Evolutionary conservation across 2,888 invertebrate species (phyloP), one percentile per base, ranked within the genome.

Genomic region (Nasonia oneida): DNA sequence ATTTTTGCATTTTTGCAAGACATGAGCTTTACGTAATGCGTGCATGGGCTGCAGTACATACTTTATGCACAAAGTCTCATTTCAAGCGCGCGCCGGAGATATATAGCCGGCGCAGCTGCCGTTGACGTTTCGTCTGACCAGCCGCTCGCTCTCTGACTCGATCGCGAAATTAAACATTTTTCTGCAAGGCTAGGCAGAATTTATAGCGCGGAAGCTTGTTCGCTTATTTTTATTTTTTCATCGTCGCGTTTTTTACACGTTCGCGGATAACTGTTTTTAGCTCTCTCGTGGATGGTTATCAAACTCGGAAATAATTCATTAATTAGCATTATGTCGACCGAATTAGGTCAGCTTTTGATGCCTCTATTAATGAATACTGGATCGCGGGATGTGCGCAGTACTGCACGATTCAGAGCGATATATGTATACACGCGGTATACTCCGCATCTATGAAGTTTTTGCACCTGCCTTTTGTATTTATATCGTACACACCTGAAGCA

Each of bases 81-180:
- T 82, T 86, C n/a, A 37, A 64, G 39, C 10, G 64, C 50, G 42
- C 8, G 33, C 47, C 15, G 64, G 64, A 39, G 57, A 75, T 75
- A 82, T 83, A 86, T 86, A 37, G 79, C 75, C 50, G 57, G 75
- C 71, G 42, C 85, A 85, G 23, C 85, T 85, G 85, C 57, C 42
- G 37, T 67, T 86, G 86, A 79, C 86, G 86, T 86, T 83, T 42
- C 83, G 80, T 86, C 79, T 83, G 83, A 83, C 83, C 82, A 83
- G 79, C 83, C 53, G 70, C 33, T 42, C 3, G 37, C 42, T 8
- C 42, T 8, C 84, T 61, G 78, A 86, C 80, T 83, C 67, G 67
- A 86, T 84, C 81, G 83, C 77, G 73, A 86, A 86, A 86, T 86
- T 86, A 83, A 83, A 83, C 80, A 80, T 81, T 81, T 86, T 81